Evolutionary conservation across 2,888 invertebrate genomes (phyloP), one percentile per base, ranked within the genome.

Genomic region (Fabriciana adippe): DNA sequence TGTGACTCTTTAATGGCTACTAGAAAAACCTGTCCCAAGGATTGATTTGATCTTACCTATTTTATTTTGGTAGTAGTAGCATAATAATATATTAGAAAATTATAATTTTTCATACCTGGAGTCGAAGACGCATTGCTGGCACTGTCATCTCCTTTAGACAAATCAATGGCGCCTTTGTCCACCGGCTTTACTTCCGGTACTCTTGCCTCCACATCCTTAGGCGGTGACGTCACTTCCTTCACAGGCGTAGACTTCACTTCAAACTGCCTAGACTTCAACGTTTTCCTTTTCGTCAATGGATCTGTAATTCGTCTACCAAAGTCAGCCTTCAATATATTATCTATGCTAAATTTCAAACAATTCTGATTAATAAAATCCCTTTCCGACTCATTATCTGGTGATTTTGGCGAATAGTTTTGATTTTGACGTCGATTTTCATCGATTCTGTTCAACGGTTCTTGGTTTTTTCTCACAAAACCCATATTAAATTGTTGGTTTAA

Each of bases 281-380:
- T 83, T 76, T 94, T 95, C 67, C 94, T 90, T 70, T 94, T 95
- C 60, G 93, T 93, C 65, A 96, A 88, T 14, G 96, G 96, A 78
- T 96, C 95, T 0, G 95, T 95, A 50, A 95, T 95, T 56, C 95
- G 82, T 45, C 95, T 92, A 0, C 97, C 97, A 75, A 97, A 97
- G 82, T 97, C 97, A 0, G 97, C 97, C 79, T 96, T 95, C 31
- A 97, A 87, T 71, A 97, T 97, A 85, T 97, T 97, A 78, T 96
- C 96, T 82, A 97, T 97, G 79, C 97, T 97, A 89, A 97, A 97
- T 76, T 96, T 95, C 45, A 97, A 84, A 75, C 94, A 94, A 57
- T 91, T 91, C 71, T 94, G 94, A 71, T 94, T 93, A 0, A 92
- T 90, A 13, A 86, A 88, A 67, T 92, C 90, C 15, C 89, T 85